phyloP scores from a whole-genome alignment of 2,113 vertebrate species.

The Furnarius figulus region DNA sequence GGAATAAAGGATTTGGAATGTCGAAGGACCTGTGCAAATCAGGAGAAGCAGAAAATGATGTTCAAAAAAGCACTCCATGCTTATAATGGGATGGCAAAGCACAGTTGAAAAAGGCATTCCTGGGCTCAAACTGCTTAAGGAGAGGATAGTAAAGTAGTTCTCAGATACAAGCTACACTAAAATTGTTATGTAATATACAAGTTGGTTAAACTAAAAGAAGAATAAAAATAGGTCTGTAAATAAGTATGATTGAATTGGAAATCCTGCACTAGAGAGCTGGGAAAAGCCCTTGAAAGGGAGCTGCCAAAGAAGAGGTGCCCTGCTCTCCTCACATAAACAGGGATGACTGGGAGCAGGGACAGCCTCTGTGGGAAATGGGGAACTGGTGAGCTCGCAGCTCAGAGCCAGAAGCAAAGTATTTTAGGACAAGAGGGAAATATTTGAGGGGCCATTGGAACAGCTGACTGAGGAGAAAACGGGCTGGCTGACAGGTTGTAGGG shows the following conservation, averaged over 20 bases:
- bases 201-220: background rate
- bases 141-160: background rate
- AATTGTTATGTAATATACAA: background rate
- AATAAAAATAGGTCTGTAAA: background rate
- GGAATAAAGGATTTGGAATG: background rate
- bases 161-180: background rate
- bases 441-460: background rate
- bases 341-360: background rate
- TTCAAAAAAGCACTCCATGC: accelerated
- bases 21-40: background rate
- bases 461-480: background rate
- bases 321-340: background rate
- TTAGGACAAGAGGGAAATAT: background rate
- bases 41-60: background rate
- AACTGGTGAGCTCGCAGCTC: background rate
- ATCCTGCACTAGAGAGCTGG: background rate
- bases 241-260: background rate
- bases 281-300: background rate
- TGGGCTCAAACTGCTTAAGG: background rate
- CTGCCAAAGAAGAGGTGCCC: background rate
- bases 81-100: background rate
- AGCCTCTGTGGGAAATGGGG: background rate
- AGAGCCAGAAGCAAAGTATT: background rate
- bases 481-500: background rate
- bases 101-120: background rate